A percentile compares a stretch with the other conserved stretches of the same genome.
phyloP scores from a whole-genome alignment of 2,888 invertebrate species.

The Ceraclea dissimilis region DNA sequence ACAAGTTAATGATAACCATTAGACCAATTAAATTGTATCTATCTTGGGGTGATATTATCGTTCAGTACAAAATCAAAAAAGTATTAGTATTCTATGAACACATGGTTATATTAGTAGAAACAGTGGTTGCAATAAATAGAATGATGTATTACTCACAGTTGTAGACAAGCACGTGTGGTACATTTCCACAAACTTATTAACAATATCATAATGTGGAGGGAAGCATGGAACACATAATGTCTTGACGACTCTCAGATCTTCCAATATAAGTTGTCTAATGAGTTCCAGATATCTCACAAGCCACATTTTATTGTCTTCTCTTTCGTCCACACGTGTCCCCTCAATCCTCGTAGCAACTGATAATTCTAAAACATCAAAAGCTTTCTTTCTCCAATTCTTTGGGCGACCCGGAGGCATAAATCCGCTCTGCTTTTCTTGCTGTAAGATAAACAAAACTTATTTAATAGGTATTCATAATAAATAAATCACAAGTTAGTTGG shows the following conservation, averaged over 20 bases:
- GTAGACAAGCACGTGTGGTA: conserved; percentile 83
- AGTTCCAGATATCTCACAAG: conserved; percentile 88
- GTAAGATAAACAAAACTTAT: conserved; percentile 19
- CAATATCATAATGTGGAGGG: conserved; percentile 90
- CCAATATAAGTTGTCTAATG: conserved; percentile 77
- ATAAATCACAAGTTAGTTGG: conserved; percentile 72
- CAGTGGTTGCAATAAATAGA: too few species aligned
- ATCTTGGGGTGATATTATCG: background rate
- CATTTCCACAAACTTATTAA: conserved; percentile 84
- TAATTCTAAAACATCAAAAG: conserved; percentile 72
- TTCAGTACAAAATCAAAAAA: too few species aligned
- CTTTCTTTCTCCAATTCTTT: conserved; percentile 82
- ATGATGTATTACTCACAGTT: conserved; percentile 51
- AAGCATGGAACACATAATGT: conserved; percentile 88
- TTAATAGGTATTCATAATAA: conserved; percentile 31
- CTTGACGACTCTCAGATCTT: conserved; percentile 87
- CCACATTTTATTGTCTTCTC: conserved; percentile 91
- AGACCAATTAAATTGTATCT: background rate
- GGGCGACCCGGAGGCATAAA: conserved; percentile 94
- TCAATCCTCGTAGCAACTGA: conserved; percentile 81
- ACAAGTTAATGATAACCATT: background rate
- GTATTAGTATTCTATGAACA: too few species aligned
- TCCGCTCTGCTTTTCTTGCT: conserved; percentile 71
- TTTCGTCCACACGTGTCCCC: conserved; percentile 89
- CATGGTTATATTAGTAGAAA: too few species aligned